A percentile compares a stretch with the other conserved stretches of the same genome.
Evolutionary conservation across 2,888 invertebrate species (phyloP).

Genomic region (Drosophila mimica): DNA sequence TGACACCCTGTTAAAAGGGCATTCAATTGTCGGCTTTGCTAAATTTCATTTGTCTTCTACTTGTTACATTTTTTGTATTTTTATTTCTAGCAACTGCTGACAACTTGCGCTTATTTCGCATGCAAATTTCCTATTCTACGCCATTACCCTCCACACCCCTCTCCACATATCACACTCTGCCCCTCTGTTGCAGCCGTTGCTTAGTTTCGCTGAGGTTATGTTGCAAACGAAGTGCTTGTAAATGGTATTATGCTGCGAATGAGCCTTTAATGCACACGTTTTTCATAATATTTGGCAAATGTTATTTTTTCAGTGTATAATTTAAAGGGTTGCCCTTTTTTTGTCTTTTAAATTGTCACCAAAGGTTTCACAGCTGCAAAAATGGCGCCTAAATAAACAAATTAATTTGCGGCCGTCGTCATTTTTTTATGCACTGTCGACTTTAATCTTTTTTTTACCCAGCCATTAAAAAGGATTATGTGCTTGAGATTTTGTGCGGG

Average conservation of each 20-base stretch:
- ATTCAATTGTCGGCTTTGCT: neutral
- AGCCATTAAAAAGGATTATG: conserved; percentile 69
- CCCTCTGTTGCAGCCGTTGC: neutral
- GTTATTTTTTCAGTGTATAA: neutral
- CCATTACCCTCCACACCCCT: neutral
- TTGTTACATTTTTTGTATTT: conserved; percentile 44
- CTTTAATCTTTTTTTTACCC: conserved; percentile 21
- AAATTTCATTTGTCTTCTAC: neutral
- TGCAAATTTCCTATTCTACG: conserved; percentile 56
- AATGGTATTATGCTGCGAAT: conserved; percentile 58
- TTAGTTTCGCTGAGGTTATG: conserved; percentile 51
- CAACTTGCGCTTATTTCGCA: conserved; percentile 69
- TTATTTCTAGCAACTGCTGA: conserved; percentile 37
- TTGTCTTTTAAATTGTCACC: conserved; percentile 42
- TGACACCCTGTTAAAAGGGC: neutral
- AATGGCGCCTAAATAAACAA: conserved; percentile 71
- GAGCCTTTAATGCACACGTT: conserved; percentile 37
- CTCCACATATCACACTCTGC: neutral
- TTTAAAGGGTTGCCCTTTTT: conserved; percentile 28
- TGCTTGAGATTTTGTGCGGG: conserved; percentile 51
- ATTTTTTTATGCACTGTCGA: conserved; percentile 36
- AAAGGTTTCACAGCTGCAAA: conserved; percentile 49
- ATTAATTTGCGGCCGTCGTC: conserved; percentile 68
- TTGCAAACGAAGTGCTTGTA: conserved; percentile 70
- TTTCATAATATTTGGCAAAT: conserved; percentile 10